Base-by-base conservation (phyloP, 2,888 invertebrate genomes). In the Tubulanus polymorphus region DNA sequence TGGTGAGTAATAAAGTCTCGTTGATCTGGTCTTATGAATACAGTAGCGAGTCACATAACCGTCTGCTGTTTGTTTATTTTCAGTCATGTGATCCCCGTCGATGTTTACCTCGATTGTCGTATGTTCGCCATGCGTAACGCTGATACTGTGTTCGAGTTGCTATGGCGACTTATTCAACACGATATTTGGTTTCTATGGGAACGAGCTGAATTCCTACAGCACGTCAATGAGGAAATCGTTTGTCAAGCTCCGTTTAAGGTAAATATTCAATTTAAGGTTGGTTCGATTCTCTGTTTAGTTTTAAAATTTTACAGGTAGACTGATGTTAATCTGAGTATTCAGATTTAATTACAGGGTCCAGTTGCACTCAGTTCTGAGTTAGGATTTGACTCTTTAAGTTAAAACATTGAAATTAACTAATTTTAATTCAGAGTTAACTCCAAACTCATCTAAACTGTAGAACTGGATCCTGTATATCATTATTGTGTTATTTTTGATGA, bases 181-280 rank as follows among this genome's bases (percentile, higher is more conserved):
- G 78, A 78, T 56, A 71, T 76, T 37, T 76, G 75, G 73, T 76
- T 78, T 67, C 66, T 76, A 3, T 77, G 78, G 78, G 76, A 76
- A 55, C 60, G 77, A 48, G 71, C 70, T 3, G 77, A 77, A 56
- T 78, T 68, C 60, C 65, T 78, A 12, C 73, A 75, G 53, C 74
- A 73, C 28, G 65, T 68, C 3, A 72, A 74, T 55, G 61, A 64
- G n/a, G 71, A 73, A 45, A 63, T 74, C 23, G 65, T 77, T 18
- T 66, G 69, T 25, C 70, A 73, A 56, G 73, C 74, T 12, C 71
- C 72, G 5, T 75, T 76, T 55, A 75, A 71, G 66, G 76, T 75
- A 54, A 28, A 53, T 18, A 1, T 37, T 10, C 26, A 12, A 41
- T 10, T 12, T n/a, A n/a, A n/a, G n/a, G n/a, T n/a, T n/a, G n/a